Conservation (phyloP, 2,113 vertebrate species). For the Megaceryle torquata region DNA sequence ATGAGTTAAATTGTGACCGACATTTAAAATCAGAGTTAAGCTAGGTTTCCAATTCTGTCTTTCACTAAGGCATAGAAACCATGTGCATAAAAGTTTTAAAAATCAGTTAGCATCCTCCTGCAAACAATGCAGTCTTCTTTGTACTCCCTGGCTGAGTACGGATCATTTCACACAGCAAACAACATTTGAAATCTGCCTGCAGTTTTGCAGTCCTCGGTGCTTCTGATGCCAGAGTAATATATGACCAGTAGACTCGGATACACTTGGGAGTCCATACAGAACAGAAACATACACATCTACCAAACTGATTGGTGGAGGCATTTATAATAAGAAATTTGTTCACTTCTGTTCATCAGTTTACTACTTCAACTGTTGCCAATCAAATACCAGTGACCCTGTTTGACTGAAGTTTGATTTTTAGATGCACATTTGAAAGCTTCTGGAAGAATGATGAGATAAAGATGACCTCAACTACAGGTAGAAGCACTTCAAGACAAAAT, state of each 20-base stretch:
- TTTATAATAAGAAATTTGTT: not conserved
- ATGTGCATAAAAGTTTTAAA: not conserved
- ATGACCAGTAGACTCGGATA: not conserved
- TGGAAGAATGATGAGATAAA: not conserved
- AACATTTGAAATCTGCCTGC: not conserved
- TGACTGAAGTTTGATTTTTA: not conserved
- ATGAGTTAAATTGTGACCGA: not conserved
- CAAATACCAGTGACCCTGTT: not conserved
- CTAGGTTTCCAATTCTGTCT: not conserved
- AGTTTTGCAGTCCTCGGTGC: not conserved
- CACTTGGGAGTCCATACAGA: not conserved
- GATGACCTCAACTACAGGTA: not conserved
- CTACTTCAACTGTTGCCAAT: not conserved
- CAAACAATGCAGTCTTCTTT: not conserved
- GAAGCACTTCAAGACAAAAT: not conserved
- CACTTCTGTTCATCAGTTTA: not conserved
- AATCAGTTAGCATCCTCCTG: not conserved
- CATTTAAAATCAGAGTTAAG: not conserved
- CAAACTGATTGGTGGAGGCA: not conserved
- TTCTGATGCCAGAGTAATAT: not conserved
- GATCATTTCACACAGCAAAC: not conserved
- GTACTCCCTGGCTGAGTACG: not conserved
- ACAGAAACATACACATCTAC: not conserved
- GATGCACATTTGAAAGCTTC: not conserved
- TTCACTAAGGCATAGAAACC: not conserved